Evolutionary conservation across 1,140 invertebrate species (phyloP), one percentile per base, ranked within the genome.

Genomic region (Diabrotica virgifera): DNA sequence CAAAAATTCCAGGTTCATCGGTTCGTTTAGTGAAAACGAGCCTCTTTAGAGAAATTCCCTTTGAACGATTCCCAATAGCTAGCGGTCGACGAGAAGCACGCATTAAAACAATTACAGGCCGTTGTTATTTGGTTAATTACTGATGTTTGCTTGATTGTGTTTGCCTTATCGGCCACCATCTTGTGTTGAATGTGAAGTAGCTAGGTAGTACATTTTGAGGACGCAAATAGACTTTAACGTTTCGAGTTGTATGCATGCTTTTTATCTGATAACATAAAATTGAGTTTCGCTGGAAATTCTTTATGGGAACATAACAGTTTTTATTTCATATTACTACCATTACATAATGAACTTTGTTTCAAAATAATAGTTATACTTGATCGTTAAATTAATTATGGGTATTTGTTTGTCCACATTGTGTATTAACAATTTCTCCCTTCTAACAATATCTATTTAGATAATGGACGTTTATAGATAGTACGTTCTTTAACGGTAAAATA

Each of bases 61-160:
- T n/a, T 46, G n/a, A 46, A 46, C 40, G n/a, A 46, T 46, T 46
- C 40, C 40, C 40, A 46, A 46, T 46, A 46, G 40, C 40, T 8
- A 46, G 40, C n/a, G 40, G 40, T 46, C 8, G n/a, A 46, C 40
- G 40, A 46, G 40, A 46, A 62, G 54, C 70, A 72, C 70, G 70
- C 70, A 68, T 72, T 68, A 70, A 72, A 72, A 72, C 70, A 72
- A 72, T 72, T 70, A 70, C 65, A 63, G 53, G 66, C 63, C 62
- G 60, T 64, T 70, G 70, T 66, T 70, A 65, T 72, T 70, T 68
- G 56, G 66, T 71, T 71, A 71, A 71, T 71, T 71, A 67, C 70
- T 66, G 65, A 68, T 69, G 70, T 66, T 69, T 69, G 62, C 70
- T 71, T 63, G 70, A 71, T 71, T 71, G 62, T 66, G 67, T 66